Evolutionary conservation across 2,888 invertebrate genomes (phyloP), one percentile per base, ranked within the genome.

Genomic region (Oscheius sp.): DNA sequence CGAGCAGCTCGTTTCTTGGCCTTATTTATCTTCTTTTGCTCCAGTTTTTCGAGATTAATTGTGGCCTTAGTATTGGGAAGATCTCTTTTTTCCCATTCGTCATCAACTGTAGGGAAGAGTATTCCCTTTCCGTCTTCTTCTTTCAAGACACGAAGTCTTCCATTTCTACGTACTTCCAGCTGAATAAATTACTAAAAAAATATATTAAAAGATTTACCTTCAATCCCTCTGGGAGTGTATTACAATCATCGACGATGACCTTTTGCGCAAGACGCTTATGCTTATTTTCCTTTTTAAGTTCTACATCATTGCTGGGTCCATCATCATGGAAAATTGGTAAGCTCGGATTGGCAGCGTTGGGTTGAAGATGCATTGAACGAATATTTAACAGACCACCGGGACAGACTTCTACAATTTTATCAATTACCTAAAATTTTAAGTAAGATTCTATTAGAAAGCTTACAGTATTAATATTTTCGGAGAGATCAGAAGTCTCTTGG

Each of bases 301-400:
- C 46, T 37, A 78, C 69, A 23, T 74, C 74, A 6, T 71, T 64
- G 1, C 73, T 69, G 2, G 72, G 53, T 52, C 78, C 82, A n/a
- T 81, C 70, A 39, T 83, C 78, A 3, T 65, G 74, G 57, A 78
- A 82, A 48, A 84, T 71, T 29, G 82, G 82, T 31, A 84, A 71
- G 17, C 73, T 65, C 29, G 78, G 75, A 10, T 65, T 57, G 15
- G 68, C 67, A 17, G 45, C 61, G 45, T 52, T 53, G 10, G 75
- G 64, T 31, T 73, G 72, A 33, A 85, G 23, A 53, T 73, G 73
- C 31, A 81, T 72, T 25, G 73, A 72, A 39, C 82, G 78, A 52
- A 85, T 50, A 68, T 85, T 85, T 23, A 53, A 55, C 34, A 80
- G 69, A 6, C 85, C 84, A n/a, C 84, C 84, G 3, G 84, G 84